Evolutionary conservation across 2,113 vertebrate genomes (phyloP).

Genomic region (Crotalus viridis): DNA sequence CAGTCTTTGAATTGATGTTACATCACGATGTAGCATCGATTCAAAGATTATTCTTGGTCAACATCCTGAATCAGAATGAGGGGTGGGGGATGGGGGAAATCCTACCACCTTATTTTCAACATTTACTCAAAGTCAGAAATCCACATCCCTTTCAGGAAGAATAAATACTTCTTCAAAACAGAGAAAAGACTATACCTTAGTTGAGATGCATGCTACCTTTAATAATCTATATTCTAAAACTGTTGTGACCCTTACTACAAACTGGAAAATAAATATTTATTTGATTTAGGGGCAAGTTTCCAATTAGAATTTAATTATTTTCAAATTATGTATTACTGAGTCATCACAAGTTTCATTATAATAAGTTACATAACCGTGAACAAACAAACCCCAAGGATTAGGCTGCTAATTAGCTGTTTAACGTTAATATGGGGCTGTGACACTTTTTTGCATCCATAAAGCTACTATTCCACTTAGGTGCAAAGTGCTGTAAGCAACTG

Average conservation of each 20-base stretch:
- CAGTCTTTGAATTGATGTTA: background rate
- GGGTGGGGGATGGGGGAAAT: background rate
- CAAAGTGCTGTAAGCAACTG: background rate
- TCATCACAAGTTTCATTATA: constrained; percentile 27
- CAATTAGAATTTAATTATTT: constrained; percentile 35
- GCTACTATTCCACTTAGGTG: background rate
- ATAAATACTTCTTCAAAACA: background rate
- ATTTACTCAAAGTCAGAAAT: background rate
- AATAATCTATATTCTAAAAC: background rate
- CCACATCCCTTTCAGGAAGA: background rate
- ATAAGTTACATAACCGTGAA: constrained; percentile 16
- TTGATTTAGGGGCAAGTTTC: constrained; percentile 27
- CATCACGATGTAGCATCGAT: background rate
- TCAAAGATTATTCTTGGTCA: background rate
- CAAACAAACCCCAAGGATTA: constrained; percentile 26
- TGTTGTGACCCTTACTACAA: background rate
- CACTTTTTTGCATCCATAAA: background rate
- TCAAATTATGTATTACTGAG: constrained; percentile 10
- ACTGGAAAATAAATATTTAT: constrained; percentile 21
- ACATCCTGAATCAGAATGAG: background rate
- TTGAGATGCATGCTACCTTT: background rate
- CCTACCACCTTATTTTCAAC: background rate
- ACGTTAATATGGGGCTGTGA: constrained; percentile 6
- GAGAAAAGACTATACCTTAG: background rate
- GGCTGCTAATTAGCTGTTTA: constrained; percentile 29